These are phyloP conservation scores for Gallinago undulata DNA, from an alignment of 2,113 vertebrate genomes.

Conservation along the genomic window DNA sequence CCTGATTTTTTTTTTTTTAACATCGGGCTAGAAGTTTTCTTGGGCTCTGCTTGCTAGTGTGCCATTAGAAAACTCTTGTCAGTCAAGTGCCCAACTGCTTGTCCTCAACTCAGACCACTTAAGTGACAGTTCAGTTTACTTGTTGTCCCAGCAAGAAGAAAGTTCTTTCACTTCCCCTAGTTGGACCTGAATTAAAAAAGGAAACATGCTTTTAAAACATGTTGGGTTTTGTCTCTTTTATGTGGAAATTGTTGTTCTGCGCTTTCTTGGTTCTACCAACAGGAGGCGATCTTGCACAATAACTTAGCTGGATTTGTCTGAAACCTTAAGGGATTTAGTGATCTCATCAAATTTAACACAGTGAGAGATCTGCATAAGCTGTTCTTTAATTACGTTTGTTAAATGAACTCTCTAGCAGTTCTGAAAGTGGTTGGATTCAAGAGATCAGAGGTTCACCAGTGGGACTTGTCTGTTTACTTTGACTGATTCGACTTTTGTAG, in stretches of 20 bases:
- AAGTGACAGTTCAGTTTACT: neutral
- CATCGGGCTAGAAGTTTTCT: neutral
- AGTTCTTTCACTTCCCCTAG: neutral
- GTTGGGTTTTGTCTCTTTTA: neutral
- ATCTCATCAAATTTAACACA: accelerated
- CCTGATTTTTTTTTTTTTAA: neutral
- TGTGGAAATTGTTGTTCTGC: neutral
- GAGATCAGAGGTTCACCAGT: neutral
- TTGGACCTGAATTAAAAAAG: neutral
- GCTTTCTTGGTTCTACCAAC: neutral
- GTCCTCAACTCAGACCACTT: neutral
- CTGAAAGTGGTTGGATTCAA: neutral
- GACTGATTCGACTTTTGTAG: no score
- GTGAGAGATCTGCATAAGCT: accelerated
- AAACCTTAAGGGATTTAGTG: no score
- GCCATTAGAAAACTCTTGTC: neutral
- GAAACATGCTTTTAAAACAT: accelerated
- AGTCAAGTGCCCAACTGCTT: neutral
- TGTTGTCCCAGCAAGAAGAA: neutral
- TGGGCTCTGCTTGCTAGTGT: neutral
- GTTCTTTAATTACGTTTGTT: no score
- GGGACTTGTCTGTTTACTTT: neutral
- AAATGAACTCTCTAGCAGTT: neutral
- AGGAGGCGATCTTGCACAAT: slow-evolving; percentile 2
- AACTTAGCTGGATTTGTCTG: neutral